A percentile compares a stretch with the other conserved stretches of the same genome.
These are phyloP conservation scores for Daubentonia madagascariensis DNA, from an alignment of 2,113 vertebrate genomes.

Conservation along the genomic window DNA sequence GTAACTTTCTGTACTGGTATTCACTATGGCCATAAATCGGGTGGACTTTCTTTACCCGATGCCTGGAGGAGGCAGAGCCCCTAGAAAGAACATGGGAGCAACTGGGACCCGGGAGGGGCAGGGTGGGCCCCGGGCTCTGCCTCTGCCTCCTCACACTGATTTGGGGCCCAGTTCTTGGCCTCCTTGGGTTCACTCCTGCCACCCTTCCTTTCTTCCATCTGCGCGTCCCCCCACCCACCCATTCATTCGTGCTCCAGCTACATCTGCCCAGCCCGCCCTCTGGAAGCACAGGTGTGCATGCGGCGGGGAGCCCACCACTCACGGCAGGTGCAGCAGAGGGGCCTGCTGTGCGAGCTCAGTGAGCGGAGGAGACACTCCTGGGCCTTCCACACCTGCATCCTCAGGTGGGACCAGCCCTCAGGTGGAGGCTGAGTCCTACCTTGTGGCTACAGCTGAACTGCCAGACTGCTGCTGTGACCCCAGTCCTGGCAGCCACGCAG, in stretches of 20 bases:
- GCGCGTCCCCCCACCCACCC: not conserved
- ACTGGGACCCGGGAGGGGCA: not conserved
- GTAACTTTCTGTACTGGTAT: no score
- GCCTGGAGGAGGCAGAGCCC: not conserved
- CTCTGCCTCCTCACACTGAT: not conserved
- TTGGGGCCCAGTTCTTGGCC: no score
- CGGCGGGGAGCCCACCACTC: not conserved
- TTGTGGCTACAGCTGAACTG: not conserved
- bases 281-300: not conserved
- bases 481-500: not conserved
- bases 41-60: not conserved
- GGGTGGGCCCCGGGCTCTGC: not conserved
- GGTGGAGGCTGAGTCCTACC: not conserved
- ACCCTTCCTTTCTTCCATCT: not conserved
- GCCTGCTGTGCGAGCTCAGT: not conserved
- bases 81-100: not conserved
- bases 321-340: not conserved
- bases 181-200: no score
- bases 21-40: not conserved
- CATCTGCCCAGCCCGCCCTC: no score
- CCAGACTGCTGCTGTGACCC: not conserved
- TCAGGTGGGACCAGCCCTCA: not conserved
- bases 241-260: no score
- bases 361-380: rapidly evolving
- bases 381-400: not conserved